These are phyloP conservation scores for Hesperophylax magnus DNA, from an alignment of 1,140 invertebrate species.

Conservation along the genomic window DNA sequence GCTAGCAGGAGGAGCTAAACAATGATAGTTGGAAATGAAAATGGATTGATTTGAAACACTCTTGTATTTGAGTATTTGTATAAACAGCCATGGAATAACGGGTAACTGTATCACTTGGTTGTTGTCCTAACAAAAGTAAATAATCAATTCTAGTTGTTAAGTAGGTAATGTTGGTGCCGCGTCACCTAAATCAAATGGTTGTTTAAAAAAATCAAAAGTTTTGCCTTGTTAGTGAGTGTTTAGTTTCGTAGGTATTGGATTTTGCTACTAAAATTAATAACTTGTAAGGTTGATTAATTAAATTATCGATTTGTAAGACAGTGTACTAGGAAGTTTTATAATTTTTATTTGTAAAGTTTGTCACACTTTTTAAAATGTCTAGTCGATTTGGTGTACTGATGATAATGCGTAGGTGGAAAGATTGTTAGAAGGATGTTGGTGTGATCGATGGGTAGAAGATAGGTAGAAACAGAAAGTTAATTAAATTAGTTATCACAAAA, in stretches of 20 bases:
- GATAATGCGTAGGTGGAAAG: background rate
- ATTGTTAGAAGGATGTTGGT: conserved; percentile 7
- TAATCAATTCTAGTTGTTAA: conserved; percentile 33
- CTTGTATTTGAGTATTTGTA: background rate
- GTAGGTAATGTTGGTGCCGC: conserved; percentile 36
- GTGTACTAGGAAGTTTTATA: conserved; percentile 10
- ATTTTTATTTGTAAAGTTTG: conserved; percentile 27
- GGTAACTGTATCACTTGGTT: conserved; percentile 20
- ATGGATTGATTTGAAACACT: background rate
- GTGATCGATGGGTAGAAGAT: conserved; percentile 8
- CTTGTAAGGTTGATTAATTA: conserved; percentile 24
- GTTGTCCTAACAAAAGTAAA: conserved; percentile 8
- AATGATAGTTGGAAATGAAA: background rate
- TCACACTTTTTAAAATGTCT: conserved; percentile 17
- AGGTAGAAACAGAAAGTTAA: conserved; percentile 3
- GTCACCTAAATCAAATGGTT: conserved; percentile 56
- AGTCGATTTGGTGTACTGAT: conserved; percentile 1
- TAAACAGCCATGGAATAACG: conserved; percentile 27
- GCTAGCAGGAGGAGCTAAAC: too few relatives aligned
- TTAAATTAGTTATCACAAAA: conserved; percentile 13
- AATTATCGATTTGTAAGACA: conserved; percentile 24
- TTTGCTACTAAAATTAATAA: conserved; percentile 53
- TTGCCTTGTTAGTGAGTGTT: conserved; percentile 58
- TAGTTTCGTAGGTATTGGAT: conserved; percentile 57
- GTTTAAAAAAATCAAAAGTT: conserved; percentile 58